These are phyloP conservation scores for Hexactinellida sp. DNA, from an alignment of 37 sponge, comb jelly and placozoan genomes.

Conservation along the genomic window DNA sequence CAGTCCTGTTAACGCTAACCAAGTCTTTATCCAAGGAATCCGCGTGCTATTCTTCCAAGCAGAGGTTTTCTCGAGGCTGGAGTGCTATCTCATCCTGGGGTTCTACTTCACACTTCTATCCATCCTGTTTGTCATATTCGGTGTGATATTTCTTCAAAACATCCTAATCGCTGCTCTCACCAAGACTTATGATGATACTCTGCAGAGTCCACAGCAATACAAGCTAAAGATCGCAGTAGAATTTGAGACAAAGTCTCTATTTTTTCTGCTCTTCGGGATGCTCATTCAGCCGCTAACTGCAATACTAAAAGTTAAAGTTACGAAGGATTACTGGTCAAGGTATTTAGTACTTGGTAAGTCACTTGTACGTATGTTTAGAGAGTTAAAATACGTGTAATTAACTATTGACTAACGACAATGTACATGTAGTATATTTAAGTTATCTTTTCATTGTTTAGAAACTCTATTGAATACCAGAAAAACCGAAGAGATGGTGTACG, in stretches of 20 bases:
- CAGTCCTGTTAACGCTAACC: background rate
- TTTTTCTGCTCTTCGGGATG: background rate
- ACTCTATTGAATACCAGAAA: conserved; percentile 10
- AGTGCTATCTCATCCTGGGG: background rate
- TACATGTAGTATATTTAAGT: background rate
- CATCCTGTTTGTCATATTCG: background rate
- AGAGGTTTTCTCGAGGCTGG: background rate
- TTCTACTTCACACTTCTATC: background rate
- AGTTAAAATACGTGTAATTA: too few relatives aligned
- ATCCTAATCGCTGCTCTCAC: background rate
- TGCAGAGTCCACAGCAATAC: conserved; percentile 15
- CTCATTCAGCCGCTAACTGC: background rate
- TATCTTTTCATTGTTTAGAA: background rate
- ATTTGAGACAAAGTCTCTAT: background rate
- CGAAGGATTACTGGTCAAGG: conserved; percentile 6
- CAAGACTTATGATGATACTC: background rate
- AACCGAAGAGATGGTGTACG: conserved; percentile 16
- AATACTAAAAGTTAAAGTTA: background rate
- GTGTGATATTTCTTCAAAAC: background rate
- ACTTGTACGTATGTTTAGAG: too few relatives aligned
- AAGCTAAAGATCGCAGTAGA: background rate
- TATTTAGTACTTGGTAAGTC: conserved; percentile 4
- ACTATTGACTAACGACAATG: too few relatives aligned
- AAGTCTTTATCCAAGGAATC: background rate
- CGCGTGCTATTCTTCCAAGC: background rate